Conservation (phyloP, 2,113 vertebrate genomes). For the Scolopax mira region DNA sequence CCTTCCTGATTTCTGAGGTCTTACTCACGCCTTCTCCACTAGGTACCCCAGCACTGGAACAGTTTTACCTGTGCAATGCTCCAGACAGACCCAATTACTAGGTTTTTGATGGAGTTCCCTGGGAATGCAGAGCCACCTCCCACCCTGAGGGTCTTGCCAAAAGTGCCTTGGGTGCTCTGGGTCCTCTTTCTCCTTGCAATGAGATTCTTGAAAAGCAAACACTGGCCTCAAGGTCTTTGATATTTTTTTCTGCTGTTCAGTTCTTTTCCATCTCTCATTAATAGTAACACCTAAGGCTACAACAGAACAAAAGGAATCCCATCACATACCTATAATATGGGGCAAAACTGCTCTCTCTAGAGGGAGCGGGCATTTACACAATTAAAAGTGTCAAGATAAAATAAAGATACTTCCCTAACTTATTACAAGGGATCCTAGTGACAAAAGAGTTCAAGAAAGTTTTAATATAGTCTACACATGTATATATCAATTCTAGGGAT, state of each 20-base stretch:
- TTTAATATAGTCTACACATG: neutral
- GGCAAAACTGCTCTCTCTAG: neutral
- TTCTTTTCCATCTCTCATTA: neutral
- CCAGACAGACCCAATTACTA: neutral
- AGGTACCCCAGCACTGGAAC: neutral
- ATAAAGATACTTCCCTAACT: neutral
- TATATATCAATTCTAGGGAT: neutral
- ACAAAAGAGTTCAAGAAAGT: neutral
- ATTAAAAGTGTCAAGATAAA: neutral
- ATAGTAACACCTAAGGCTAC: neutral
- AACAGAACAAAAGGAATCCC: neutral
- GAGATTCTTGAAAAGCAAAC: constrained; percentile 5
- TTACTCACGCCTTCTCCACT: neutral
- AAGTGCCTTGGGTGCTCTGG: neutral
- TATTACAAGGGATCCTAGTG: neutral
- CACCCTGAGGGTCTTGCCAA: neutral
- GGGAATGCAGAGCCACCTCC: neutral
- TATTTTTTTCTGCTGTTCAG: neutral
- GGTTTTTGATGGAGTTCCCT: neutral
- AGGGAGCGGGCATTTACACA: neutral
- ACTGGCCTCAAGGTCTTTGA: neutral
- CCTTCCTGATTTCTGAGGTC: neutral
- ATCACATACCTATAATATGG: neutral
- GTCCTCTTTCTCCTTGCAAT: neutral
- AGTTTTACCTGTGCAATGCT: neutral